Evolutionary conservation across 2,888 invertebrate genomes (phyloP).

Genomic region (Uloborus plumipes): DNA sequence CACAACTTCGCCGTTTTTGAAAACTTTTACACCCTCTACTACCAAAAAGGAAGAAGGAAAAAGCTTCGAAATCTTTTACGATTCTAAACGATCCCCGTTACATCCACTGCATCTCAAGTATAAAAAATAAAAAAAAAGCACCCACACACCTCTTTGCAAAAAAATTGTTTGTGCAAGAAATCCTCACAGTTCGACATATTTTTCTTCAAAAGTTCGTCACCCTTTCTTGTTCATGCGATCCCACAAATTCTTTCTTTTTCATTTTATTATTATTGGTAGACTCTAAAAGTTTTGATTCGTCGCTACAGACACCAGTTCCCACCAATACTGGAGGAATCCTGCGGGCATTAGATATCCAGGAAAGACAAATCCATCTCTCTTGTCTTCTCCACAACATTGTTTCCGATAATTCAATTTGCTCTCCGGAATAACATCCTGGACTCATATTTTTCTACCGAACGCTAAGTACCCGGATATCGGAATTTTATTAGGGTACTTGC

Average conservation of each 20-base stretch:
- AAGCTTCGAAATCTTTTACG: too few relatives aligned
- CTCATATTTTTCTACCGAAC: conserved; percentile 50
- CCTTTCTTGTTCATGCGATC: background rate
- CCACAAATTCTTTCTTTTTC: background rate
- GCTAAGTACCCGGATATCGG: conserved; percentile 24
- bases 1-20: too few relatives aligned
- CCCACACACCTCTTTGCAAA: conserved; percentile 4
- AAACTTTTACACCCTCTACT: too few relatives aligned
- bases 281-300: too few relatives aligned
- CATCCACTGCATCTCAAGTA: too few relatives aligned
- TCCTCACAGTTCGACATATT: conserved; percentile 24
- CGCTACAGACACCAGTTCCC: too few relatives aligned
- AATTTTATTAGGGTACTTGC: conserved; percentile 51
- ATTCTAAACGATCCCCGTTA: too few relatives aligned
- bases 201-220: background rate
- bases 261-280: background rate
- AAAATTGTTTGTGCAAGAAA: conserved; percentile 56
- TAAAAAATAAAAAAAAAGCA: too few relatives aligned
- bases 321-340: too few relatives aligned
- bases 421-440: conserved; percentile 53
- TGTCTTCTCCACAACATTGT: conserved; percentile 48
- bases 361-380: background rate
- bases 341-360: too few relatives aligned
- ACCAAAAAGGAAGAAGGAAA: too few relatives aligned
- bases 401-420: conserved; percentile 61